Evolutionary conservation across 1,140 invertebrate genomes (phyloP), one percentile per base, ranked within the genome.

Genomic region (Nilaparvata lugens): DNA sequence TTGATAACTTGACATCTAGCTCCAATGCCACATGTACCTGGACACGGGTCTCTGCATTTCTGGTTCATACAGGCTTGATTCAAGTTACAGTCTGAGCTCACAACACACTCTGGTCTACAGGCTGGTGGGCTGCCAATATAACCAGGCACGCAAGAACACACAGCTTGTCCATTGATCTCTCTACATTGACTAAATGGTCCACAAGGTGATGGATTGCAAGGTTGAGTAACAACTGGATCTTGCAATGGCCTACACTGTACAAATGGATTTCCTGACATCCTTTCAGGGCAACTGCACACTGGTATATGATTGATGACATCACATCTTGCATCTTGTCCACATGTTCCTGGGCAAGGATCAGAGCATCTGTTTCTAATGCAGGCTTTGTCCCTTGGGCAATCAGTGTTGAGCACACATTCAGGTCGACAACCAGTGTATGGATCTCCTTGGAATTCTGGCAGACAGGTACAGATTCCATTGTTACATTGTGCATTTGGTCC

Each of bases 31-130:
- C 90, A 93, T 9, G 83, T 80, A 55, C 86, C 86, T 6, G 81
- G 78, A 64, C 89, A 92, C 11, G 88, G 88, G 69, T 91, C 83
- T 38, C 79, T 75, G 68, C 89, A 91, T 75, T 87, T 87, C 67
- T 88, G 81, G 72, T 88, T 86, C 16, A 86, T 78, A 70, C 88
- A 91, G 0, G 86, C 85, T 68, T 83, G 79, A 61, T 81, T 81
- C 21, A 76, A 71, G 52, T 81, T 74, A 74, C 87, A 86, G 73
- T 91, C 87, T 13, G 85, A 82, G 70, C 84, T 89, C 3, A 86
- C 79, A 51, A 85, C 77, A 72, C 87, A 91, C 70, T 89, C 85
- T 24, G 87, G 82, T 63, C 84, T 76, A 68, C 88, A 91, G 60
- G 79, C 78, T 16, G 86, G 86, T 25, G 87, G 86, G 62, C 80